Percentiles rank a stretch among this genome's conserved stretches.
Evolutionary conservation across 2,113 vertebrate species (phyloP).

Genomic region (Lepisosteus osseus): DNA sequence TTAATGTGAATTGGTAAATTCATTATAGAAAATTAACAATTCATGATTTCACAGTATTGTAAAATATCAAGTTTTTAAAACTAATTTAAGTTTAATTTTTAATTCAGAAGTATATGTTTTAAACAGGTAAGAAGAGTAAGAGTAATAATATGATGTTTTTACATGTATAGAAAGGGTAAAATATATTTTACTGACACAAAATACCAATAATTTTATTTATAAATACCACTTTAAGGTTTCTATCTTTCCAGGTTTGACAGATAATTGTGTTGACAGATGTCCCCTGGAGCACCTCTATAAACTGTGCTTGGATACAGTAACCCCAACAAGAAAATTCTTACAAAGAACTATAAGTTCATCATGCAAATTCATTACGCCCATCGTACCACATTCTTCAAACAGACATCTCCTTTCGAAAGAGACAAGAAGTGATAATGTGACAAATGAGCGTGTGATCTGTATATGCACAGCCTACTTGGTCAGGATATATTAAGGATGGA

Average conservation of each 20-base stretch:
- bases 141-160: no score
- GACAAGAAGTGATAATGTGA: constrained; percentile 90
- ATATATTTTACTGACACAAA: no score
- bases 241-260: constrained; percentile 5
- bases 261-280: constrained; percentile 14
- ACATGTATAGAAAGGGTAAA: no score
- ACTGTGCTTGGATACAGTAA: constrained; percentile 3
- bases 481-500: constrained; percentile 53
- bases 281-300: constrained; percentile 10
- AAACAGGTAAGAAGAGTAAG: no score
- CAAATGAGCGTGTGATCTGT: constrained; percentile 81
- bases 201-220: background rate
- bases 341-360: constrained; percentile 58
- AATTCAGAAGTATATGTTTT: no score
- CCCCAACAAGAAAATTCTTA: background rate
- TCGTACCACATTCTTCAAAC: constrained; percentile 91
- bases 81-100: no score
- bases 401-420: constrained; percentile 89
- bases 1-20: no score
- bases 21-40: no score
- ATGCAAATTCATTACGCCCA: constrained; percentile 85
- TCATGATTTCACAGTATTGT: no score
- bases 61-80: no score
- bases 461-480: constrained; percentile 66
- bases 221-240: background rate